Evolutionary conservation across 2,113 vertebrate genomes (phyloP), one percentile per base, ranked within the genome.

Genomic region (Carassius carassius): DNA sequence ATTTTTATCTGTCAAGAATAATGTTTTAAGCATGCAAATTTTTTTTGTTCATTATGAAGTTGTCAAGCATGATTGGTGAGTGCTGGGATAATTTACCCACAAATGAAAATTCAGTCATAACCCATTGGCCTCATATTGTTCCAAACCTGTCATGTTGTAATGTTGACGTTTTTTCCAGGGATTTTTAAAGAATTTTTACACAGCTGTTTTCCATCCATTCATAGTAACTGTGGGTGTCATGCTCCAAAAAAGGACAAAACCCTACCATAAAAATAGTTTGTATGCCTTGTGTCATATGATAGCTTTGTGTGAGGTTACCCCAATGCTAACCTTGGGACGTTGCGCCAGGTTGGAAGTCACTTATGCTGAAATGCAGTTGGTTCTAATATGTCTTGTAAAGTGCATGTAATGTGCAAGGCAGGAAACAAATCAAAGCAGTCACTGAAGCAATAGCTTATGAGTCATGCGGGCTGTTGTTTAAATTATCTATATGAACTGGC

Each of bases 241-340:
- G 21, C 41, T 76, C 73, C 73, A 76, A 54, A 76, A 76, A 76
- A 76, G 73, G 73, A 76, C 73, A 76, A 76, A 76, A 54, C 47
- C 73, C 47, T 49, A 13, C 3, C 47, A 54, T 76, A 76, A 54
- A 76, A 76, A 76, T 76, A 76, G 73, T 54, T 54, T 8, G 4
- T 76, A 76, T 76, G 73, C 47, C 73, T 76, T 76, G 47, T 76
- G 73, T 76, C 73, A 76, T 76, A 25, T 32, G 73, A 76, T 54
- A 76, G 73, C 44, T 76, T 49, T 29, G n/a, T 54, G 47, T 25
- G 73, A 54, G 73, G 14, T 25, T 11, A 49, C 73, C 47, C 47
- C 19, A 75, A 75, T n/a, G 12, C 72, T n/a, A 75, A 75, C 72
- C n/a, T 32, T 51, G 44, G 41, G 5, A n/a, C 5, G 0, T 3